Evolutionary conservation across 2,888 invertebrate species (phyloP), one percentile per base, ranked within the genome.

Genomic region (Spisula solida): DNA sequence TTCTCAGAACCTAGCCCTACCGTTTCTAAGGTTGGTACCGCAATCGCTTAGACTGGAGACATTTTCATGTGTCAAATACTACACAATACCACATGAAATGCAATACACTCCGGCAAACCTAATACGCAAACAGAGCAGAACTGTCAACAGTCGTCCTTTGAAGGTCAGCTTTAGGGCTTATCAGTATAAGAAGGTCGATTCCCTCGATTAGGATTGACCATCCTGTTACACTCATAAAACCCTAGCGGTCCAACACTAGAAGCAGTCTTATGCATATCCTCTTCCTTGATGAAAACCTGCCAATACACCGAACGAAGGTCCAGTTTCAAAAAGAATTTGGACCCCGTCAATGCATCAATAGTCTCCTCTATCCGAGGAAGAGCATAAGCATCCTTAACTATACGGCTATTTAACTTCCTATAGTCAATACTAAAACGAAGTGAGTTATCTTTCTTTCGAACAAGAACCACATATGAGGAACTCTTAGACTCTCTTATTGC

Each of bases 141-240:
- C n/a, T n/a, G n/a, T n/a, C n/a, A n/a, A n/a, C n/a, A n/a, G n/a
- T n/a, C n/a, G n/a, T n/a, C n/a, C n/a, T n/a, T n/a, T n/a, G n/a
- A n/a, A n/a, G n/a, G n/a, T n/a, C n/a, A n/a, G n/a, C n/a, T n/a
- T n/a, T n/a, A n/a, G n/a, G n/a, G n/a, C n/a, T n/a, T n/a, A n/a
- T n/a, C n/a, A n/a, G n/a, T n/a, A n/a, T n/a, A n/a, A n/a, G n/a
- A n/a, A n/a, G n/a, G n/a, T n/a, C n/a, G n/a, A n/a, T n/a, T n/a
- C n/a, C n/a, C n/a, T n/a, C n/a, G n/a, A n/a, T n/a, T n/a, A n/a
- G n/a, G n/a, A n/a, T n/a, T n/a, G n/a, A n/a, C 41, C 75, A 86
- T 82, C 12, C 82, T 8, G 25, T 82, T 86, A 25, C 56, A 56
- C 20, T 56, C 70, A 86, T 48, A 81, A 5, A 66, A 66, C 20